A percentile compares a stretch with the other conserved stretches of the same genome.
Conservation (phyloP, 2,113 vertebrate genomes). For the Furnarius figulus region DNA sequence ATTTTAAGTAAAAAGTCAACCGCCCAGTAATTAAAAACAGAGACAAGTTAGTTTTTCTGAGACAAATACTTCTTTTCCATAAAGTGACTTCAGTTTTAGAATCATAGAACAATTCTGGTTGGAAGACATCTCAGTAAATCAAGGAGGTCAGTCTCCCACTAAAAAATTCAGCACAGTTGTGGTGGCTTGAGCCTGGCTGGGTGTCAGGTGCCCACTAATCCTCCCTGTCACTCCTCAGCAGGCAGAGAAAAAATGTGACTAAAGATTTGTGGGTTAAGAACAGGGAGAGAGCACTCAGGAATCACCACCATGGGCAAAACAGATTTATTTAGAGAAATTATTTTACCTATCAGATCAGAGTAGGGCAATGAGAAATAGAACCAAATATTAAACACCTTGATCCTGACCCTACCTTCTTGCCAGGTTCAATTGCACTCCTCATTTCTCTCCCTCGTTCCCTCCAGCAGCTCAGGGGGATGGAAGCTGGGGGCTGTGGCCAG, state of each 20-base stretch:
- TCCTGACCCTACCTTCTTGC: neutral
- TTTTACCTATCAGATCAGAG: neutral
- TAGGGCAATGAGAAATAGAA: neutral
- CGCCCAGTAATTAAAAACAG: neutral
- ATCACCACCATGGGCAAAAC: neutral
- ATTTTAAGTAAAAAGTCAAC: neutral
- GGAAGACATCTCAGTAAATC: neutral
- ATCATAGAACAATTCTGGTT: neutral
- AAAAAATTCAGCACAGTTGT: neutral
- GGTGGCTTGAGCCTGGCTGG: neutral
- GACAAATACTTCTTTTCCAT: neutral
- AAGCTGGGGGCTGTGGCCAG: too few species aligned
- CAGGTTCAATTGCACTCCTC: neutral
- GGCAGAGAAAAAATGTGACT: rapidly evolving
- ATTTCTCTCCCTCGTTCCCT: too few species aligned
- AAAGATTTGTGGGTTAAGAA: neutral
- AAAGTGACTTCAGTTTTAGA: neutral
- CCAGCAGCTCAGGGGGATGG: too few species aligned
- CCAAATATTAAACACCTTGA: neutral
- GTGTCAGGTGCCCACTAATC: neutral
- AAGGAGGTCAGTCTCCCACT: neutral
- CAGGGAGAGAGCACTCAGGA: neutral
- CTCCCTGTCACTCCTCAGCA: neutral
- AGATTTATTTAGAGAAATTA: neutral
- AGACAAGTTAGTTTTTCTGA: neutral